phyloP scores from a whole-genome alignment of 2,888 invertebrate species.

The Drosophila mayaguana region DNA sequence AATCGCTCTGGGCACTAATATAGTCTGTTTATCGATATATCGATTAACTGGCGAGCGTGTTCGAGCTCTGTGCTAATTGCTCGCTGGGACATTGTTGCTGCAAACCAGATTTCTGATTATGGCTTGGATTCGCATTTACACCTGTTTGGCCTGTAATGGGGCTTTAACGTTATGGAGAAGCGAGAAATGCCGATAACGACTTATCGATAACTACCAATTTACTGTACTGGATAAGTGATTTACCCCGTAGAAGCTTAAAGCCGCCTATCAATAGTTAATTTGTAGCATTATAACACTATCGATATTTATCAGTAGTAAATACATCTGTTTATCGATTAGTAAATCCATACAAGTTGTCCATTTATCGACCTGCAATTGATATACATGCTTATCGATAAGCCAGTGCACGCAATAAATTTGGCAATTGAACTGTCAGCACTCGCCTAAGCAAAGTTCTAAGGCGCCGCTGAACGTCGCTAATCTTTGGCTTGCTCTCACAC shows the following conservation, averaged over 20 bases:
- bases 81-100: slow-evolving; percentile 1
- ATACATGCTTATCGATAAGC: not conserved
- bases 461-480: slow-evolving; percentile 31
- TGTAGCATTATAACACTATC: not conserved
- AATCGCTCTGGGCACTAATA: slow-evolving; percentile 31
- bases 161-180: not conserved
- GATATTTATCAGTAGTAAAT: not conserved
- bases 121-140: not conserved
- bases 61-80: not conserved
- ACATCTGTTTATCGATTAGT: not conserved
- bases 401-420: not conserved
- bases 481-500: slow-evolving; percentile 30
- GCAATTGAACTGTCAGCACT: slow-evolving; percentile 12
- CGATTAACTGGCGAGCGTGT: slow-evolving; percentile 26
- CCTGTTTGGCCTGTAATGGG: not conserved
- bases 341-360: not conserved
- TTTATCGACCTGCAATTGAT: not conserved
- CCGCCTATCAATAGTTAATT: too few species aligned
- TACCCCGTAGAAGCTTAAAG: too few species aligned
- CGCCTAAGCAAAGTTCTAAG: slow-evolving; percentile 36
- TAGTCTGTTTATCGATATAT: slow-evolving; percentile 41
- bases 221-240: not conserved
- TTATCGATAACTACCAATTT: slow-evolving; percentile 13
- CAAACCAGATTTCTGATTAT: not conserved
- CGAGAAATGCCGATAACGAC: not conserved